These are phyloP conservation scores for Monoplex corrugatus DNA, from an alignment of 2,888 invertebrate genomes.

Conservation along the genomic window DNA sequence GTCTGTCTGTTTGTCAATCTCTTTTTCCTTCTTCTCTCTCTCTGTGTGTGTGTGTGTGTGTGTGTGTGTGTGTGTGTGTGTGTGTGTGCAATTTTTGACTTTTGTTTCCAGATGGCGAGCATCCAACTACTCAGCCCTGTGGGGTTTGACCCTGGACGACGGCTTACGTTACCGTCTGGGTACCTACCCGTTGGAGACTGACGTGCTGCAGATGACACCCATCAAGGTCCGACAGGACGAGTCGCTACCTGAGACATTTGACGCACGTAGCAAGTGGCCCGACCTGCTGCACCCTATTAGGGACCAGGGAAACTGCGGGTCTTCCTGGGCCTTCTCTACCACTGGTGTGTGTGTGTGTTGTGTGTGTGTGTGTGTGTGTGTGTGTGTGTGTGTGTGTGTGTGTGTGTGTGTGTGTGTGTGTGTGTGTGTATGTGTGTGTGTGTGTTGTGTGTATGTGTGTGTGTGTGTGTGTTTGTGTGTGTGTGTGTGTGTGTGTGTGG, in stretches of 20 bases:
- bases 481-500: too few species aligned
- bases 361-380: too few species aligned
- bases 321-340: constrained; percentile 96
- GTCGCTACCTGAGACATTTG: constrained; percentile 87
- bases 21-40: too few species aligned
- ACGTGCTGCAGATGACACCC: constrained; percentile 78
- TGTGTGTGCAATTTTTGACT: too few species aligned
- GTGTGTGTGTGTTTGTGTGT: background rate
- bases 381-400: background rate
- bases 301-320: constrained; percentile 89
- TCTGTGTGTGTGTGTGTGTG: background rate
- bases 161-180: constrained; percentile 90
- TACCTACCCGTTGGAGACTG: constrained; percentile 84
- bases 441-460: background rate
- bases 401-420: background rate
- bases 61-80: background rate
- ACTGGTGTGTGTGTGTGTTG: constrained; percentile 81
- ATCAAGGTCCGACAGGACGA: constrained; percentile 66
- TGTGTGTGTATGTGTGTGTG: background rate
- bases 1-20: too few species aligned
- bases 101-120: constrained; percentile 92
- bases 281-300: constrained; percentile 86
- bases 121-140: constrained; percentile 91
- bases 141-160: constrained; percentile 90
- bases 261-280: constrained; percentile 89